Percentiles rank a stretch among this genome's conserved stretches.
Evolutionary conservation across 2,888 invertebrate genomes (phyloP).

Genomic region (Macrosiphum euphorbiae): DNA sequence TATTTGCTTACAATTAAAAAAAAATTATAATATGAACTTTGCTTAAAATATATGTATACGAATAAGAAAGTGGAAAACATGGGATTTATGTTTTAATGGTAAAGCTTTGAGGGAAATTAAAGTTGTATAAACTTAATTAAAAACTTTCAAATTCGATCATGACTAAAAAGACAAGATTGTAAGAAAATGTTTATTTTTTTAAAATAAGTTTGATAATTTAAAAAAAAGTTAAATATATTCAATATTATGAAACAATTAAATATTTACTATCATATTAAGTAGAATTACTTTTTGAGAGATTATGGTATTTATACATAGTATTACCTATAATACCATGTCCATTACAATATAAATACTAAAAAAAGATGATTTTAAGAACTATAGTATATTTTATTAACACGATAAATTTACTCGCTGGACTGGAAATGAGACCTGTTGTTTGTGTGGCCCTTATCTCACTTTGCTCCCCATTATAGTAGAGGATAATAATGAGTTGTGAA

Average conservation of each 20-base stretch:
- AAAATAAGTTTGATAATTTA: not conserved
- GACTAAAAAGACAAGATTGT: not conserved
- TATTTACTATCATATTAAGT: not conserved
- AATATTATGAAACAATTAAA: not conserved
- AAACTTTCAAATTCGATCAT: constrained; percentile 18
- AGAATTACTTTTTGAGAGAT: not conserved
- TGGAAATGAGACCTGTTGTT: too few relatives aligned
- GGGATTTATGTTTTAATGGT: not conserved
- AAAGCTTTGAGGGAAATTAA: not conserved
- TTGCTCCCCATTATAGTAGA: too few relatives aligned
- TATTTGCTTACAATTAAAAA: not conserved
- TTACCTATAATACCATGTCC: too few relatives aligned
- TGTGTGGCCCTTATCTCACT: too few relatives aligned
- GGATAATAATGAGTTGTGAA: too few relatives aligned
- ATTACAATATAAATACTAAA: too few relatives aligned
- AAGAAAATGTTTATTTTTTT: not conserved
- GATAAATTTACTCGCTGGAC: too few relatives aligned
- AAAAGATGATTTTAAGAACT: too few relatives aligned
- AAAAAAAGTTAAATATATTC: not conserved
- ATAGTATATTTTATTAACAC: too few relatives aligned
- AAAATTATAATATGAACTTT: not conserved
- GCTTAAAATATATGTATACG: not conserved
- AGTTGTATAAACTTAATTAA: constrained; percentile 13
- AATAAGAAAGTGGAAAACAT: not conserved
- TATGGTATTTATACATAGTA: not conserved